These are phyloP conservation scores for Strigamia crassipes DNA, from an alignment of 2,888 invertebrate genomes.

Conservation along the genomic window DNA sequence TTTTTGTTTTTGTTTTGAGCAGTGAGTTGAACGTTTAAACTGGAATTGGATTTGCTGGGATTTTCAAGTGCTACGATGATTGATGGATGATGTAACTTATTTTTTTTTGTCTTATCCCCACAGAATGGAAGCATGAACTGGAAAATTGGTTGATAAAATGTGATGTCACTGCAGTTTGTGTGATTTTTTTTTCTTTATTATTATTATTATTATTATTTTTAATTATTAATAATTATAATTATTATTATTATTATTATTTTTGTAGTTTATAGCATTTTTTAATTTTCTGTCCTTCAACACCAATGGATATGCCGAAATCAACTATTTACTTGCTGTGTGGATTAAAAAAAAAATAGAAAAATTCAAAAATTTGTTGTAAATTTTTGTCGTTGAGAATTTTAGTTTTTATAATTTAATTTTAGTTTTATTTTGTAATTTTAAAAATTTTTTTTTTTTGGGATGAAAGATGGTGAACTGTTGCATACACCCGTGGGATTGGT, in stretches of 20 bases:
- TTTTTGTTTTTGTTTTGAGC: neutral
- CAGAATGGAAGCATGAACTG: neutral
- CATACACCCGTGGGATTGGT: neutral
- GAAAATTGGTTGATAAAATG: neutral
- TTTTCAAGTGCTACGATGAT: neutral
- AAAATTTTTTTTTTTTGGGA: neutral
- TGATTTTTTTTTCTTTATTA: neutral
- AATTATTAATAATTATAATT: neutral
- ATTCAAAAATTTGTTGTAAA: conserved; percentile 38
- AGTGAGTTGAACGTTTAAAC: neutral
- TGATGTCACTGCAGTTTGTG: conserved; percentile 1
- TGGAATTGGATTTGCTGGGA: neutral
- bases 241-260: neutral
- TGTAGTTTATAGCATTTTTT: neutral
- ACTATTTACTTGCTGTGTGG: conserved; percentile 42
- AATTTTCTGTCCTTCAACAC: conserved; percentile 29
- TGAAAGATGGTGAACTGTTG: neutral
- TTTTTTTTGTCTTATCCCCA: neutral
- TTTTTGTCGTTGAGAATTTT: neutral
- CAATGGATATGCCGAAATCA: conserved; percentile 37
- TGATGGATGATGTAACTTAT: conserved; percentile 6
- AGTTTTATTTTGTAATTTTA: neutral
- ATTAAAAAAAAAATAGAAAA: conserved; percentile 16
- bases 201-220: neutral
- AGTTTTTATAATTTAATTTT: neutral